phyloP scores from a whole-genome alignment of 2,113 vertebrate species.

The Heliornis fulica region DNA sequence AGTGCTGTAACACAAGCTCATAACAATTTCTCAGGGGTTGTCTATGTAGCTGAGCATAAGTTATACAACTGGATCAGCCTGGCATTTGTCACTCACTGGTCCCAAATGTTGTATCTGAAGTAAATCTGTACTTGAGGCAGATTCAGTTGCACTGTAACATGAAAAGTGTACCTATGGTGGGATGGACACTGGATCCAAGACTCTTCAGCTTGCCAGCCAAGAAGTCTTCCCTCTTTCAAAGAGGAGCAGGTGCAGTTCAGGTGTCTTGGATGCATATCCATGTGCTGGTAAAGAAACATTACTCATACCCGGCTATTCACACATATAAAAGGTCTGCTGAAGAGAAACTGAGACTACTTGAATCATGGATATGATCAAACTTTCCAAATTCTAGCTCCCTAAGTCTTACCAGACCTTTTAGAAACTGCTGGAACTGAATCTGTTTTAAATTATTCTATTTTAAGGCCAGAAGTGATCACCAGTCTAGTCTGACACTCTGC shows the following conservation, averaged over 20 bases:
- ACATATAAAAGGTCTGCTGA: background rate
- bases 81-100: conserved; percentile 43
- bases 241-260: background rate
- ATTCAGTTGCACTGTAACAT: background rate
- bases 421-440: conserved; percentile 51
- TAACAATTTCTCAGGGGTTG: conserved; percentile 22
- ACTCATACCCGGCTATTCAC: background rate
- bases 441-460: conserved; percentile 57
- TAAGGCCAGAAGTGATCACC: conserved; percentile 19
- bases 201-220: background rate
- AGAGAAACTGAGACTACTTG: background rate
- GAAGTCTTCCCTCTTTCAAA: background rate
- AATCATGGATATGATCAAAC: conserved; percentile 1
- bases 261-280: background rate
- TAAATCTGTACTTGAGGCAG: background rate
- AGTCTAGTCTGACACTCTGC: conserved; percentile 33
- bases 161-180: background rate
- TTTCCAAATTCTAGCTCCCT: conserved; percentile 24
- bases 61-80: conserved; percentile 39
- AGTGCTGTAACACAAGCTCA: conserved; percentile 26
- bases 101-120: conserved; percentile 18
- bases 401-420: conserved; percentile 50
- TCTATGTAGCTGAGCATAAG: conserved; percentile 22
- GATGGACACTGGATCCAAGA: background rate
- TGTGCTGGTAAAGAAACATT: conserved; percentile 5